Conservation (phyloP, 2,113 vertebrate species). For the Furnarius figulus region DNA sequence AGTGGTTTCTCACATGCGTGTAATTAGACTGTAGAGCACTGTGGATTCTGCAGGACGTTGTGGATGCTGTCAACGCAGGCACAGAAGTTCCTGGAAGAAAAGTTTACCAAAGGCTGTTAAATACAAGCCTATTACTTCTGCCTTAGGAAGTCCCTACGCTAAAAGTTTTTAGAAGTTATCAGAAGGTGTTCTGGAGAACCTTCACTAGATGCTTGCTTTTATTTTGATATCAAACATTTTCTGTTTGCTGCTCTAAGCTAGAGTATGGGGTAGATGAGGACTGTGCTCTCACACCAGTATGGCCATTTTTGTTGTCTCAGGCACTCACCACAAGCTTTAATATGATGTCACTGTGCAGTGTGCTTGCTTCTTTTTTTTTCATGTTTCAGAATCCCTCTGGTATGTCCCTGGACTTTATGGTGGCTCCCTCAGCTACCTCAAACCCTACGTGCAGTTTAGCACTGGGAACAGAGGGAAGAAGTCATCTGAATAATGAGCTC, state of each 20-base stretch:
- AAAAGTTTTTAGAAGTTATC: neutral
- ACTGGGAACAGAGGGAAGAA: neutral
- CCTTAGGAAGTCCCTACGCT: neutral
- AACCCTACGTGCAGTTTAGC: slow-evolving; percentile 44
- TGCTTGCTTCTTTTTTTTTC: neutral
- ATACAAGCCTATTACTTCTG: neutral
- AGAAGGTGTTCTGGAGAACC: neutral
- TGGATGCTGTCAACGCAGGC: neutral
- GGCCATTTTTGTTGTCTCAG: neutral
- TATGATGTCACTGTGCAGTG: neutral
- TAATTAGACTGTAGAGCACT: neutral
- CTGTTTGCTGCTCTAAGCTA: neutral
- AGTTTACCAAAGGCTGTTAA: neutral
- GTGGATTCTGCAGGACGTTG: slow-evolving; percentile 8
- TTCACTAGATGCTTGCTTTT: neutral
- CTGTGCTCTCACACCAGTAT: neutral
- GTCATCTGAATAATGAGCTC: slow-evolving; percentile 38
- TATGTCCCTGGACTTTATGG: neutral
- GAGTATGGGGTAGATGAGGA: neutral
- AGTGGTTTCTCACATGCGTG: slow-evolving; percentile 14
- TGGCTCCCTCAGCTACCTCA: neutral
- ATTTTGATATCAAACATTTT: neutral
- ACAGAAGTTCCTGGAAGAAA: neutral
- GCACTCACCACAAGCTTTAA: neutral
- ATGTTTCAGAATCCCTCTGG: neutral